These are phyloP conservation scores for Chunga burmeisteri DNA, from an alignment of 2,113 vertebrate species.

Conservation along the genomic window DNA sequence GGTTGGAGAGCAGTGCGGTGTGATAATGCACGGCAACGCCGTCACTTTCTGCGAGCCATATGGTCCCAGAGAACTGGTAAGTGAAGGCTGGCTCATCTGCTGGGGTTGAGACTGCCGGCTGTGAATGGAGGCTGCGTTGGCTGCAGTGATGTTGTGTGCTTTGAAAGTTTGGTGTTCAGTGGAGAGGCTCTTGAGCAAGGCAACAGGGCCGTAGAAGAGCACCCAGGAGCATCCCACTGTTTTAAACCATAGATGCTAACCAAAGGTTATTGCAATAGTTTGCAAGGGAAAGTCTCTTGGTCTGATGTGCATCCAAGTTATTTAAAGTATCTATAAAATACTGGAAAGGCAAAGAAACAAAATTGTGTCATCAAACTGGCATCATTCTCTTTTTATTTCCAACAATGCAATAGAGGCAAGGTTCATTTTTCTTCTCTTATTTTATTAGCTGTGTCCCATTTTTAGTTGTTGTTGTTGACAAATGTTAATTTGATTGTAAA, in stretches of 20 bases:
- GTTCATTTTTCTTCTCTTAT: background rate
- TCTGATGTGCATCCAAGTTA: background rate
- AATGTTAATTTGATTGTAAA: conserved; percentile 32
- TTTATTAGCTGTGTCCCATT: background rate
- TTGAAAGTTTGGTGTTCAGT: background rate
- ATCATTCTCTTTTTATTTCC: background rate
- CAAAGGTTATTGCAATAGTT: background rate
- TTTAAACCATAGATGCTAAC: background rate
- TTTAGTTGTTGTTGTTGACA: background rate
- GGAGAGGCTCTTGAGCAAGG: background rate
- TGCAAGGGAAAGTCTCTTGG: background rate
- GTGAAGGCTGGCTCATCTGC: background rate
- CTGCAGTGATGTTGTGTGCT: background rate
- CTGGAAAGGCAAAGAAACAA: background rate
- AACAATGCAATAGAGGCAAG: background rate
- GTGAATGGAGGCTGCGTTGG: background rate
- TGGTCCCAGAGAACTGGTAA: conserved; percentile 92
- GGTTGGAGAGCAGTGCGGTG: conserved; percentile 89
- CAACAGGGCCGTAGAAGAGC: background rate
- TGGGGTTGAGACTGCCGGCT: background rate
- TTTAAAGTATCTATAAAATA: background rate
- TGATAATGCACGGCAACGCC: conserved; percentile 89
- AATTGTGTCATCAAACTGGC: background rate
- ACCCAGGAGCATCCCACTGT: background rate
- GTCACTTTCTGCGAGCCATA: conserved; percentile 93